Percentiles rank a stretch among this genome's conserved stretches.
phyloP scores from a whole-genome alignment of 2,797 vertebrate species.

The Eospalax fontanierii region DNA sequence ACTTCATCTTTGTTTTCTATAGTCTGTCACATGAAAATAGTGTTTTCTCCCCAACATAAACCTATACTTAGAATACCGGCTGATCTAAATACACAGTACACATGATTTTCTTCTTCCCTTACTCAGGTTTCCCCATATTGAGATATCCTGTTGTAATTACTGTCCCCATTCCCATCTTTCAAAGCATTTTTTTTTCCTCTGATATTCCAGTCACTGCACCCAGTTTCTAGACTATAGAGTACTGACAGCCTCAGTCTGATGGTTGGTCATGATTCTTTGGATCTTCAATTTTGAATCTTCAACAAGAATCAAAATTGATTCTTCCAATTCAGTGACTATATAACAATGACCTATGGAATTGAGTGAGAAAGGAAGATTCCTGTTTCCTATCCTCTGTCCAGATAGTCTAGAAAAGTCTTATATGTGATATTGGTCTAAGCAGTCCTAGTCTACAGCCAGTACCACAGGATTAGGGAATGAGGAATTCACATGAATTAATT shows the following conservation, averaged over 20 bases:
- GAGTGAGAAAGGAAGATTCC: background rate
- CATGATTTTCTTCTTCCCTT: background rate
- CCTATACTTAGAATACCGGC: background rate
- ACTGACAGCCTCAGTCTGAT: too few species aligned
- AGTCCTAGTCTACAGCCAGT: background rate
- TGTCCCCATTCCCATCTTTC: background rate
- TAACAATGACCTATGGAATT: background rate
- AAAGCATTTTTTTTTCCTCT: background rate
- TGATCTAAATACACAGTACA: background rate
- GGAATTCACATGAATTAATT: background rate
- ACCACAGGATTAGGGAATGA: background rate
- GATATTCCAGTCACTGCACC: background rate
- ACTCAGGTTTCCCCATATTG: background rate
- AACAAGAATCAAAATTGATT: too few species aligned
- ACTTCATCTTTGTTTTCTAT: background rate
- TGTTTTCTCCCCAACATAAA: background rate
- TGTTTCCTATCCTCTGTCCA: background rate
- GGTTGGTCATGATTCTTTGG: too few species aligned
- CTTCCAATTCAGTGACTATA: background rate
- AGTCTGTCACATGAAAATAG: background rate
- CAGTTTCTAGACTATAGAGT: background rate
- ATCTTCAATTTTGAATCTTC: too few species aligned
- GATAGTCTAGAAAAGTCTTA: background rate
- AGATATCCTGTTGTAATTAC: background rate
- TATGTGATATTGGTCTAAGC: background rate